These are phyloP conservation scores for Ianthella basta DNA, from an alignment of 37 sponge, comb jelly and placozoan species.

Conservation along the genomic window DNA sequence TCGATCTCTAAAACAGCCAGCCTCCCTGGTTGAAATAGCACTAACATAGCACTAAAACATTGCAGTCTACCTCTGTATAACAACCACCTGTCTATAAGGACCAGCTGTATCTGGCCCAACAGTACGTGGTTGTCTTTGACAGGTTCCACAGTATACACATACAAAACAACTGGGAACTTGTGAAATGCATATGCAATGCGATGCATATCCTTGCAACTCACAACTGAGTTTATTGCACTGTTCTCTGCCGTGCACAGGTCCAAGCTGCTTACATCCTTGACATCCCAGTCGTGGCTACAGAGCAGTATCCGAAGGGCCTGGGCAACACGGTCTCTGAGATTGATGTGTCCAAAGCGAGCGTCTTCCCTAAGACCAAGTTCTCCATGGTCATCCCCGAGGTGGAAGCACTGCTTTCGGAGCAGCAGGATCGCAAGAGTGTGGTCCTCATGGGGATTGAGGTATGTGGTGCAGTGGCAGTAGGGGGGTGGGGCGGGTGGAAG, in stretches of 20 bases:
- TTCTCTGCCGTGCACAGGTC: conserved; percentile 67
- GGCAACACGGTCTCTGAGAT: conserved; percentile 94
- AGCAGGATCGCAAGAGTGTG: conserved; percentile 72
- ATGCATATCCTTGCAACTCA: too few relatives aligned
- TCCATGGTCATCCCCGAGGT: conserved; percentile 95
- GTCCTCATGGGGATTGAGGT: conserved; percentile 98
- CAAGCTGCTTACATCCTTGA: conserved; percentile 88
- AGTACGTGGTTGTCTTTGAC: too few relatives aligned
- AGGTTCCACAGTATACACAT: too few relatives aligned
- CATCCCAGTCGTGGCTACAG: conserved; percentile 95
- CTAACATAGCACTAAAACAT: too few relatives aligned
- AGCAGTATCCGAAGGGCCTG: conserved; percentile 98
- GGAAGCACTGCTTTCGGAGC: conserved; percentile 52
- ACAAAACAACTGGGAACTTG: too few relatives aligned
- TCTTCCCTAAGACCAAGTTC: conserved; percentile 90
- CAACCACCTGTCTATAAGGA: too few relatives aligned
- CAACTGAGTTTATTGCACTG: too few relatives aligned
- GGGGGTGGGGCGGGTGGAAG: background rate
- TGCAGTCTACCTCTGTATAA: too few relatives aligned
- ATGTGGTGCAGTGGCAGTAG: background rate
- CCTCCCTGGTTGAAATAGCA: too few relatives aligned
- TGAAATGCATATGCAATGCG: too few relatives aligned
- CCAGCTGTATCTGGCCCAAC: too few relatives aligned
- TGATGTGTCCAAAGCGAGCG: conserved; percentile 75
- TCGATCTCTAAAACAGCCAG: too few relatives aligned